These are phyloP conservation scores for Anolis carolinensis DNA, from an alignment of 2,113 vertebrate genomes.

Conservation along the genomic window DNA sequence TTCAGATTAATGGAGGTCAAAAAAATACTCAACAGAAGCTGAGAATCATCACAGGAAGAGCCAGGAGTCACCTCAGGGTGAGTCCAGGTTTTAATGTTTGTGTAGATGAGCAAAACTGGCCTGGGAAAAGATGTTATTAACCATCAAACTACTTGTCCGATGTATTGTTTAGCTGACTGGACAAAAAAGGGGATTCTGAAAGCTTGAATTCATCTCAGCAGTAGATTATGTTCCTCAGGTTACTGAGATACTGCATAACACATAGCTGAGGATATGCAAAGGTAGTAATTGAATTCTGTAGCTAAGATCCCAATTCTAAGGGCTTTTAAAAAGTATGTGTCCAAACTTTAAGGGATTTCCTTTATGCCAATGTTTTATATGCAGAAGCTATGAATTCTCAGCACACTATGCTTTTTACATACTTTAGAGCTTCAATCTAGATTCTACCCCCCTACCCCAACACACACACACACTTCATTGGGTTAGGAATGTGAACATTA, in stretches of 20 bases:
- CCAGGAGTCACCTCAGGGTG: no score
- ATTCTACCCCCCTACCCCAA: neutral
- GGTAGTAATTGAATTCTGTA: neutral
- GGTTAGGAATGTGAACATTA: no score
- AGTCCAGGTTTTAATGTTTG: no score
- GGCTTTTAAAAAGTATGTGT: neutral
- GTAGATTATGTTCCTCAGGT: no score
- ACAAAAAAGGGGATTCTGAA: neutral
- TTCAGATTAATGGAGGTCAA: no score
- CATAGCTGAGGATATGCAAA: neutral
- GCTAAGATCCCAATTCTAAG: conserved; percentile 4
- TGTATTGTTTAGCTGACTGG: neutral
- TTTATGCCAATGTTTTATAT: no score
- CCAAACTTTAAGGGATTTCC: neutral
- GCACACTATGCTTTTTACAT: neutral
- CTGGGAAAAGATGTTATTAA: no score
- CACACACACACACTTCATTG: neutral
- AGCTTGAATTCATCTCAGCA: neutral
- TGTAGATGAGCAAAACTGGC: no score
- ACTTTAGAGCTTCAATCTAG: neutral
- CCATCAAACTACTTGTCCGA: neutral
- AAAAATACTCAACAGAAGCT: no score
- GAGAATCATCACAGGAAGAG: no score
- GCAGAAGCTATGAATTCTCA: neutral
- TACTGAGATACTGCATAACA: no score